Conservation (phyloP, 2,113 vertebrate genomes). For the Seriola rivoliana region DNA sequence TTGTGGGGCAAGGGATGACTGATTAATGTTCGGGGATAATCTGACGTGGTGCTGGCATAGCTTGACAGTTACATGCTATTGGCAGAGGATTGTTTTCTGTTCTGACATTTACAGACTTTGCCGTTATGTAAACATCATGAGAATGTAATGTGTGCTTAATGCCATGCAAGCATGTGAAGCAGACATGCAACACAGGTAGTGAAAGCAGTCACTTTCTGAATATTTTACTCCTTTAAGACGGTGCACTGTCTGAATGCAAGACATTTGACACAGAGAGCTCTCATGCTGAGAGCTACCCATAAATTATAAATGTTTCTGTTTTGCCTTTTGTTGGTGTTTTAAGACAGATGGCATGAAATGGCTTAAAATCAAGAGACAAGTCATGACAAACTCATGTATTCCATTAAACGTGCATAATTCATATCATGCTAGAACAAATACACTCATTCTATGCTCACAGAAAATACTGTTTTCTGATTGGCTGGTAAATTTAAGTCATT, state of each 20-base stretch:
- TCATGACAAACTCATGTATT: conserved; percentile 16
- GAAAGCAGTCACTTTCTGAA: conserved; percentile 18
- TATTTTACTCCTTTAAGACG: background rate
- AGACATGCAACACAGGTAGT: background rate
- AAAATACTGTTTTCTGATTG: background rate
- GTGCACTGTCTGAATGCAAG: background rate
- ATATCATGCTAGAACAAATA: background rate
- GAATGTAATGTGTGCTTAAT: background rate
- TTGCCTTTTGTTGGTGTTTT: conserved; percentile 45
- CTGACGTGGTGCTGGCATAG: conserved; percentile 10
- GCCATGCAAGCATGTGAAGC: background rate
- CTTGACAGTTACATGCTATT: conserved; percentile 11
- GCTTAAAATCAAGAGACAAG: conserved; percentile 23
- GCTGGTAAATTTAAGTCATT: background rate
- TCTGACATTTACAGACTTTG: conserved; percentile 22
- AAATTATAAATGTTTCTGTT: conserved; percentile 34
- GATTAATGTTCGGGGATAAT: conserved; percentile 35
- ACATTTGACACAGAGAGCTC: conserved; percentile 21
- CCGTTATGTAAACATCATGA: conserved; percentile 8
- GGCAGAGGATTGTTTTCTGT: background rate
- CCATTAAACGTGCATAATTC: conserved; percentile 20
- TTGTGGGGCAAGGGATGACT: conserved; percentile 8
- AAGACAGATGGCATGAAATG: conserved; percentile 22
- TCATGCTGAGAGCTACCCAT: conserved; percentile 39
- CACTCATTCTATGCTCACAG: background rate